Evolutionary conservation across 1,140 invertebrate species (phyloP), one percentile per base, ranked within the genome.

Genomic region (Gryon sp.): DNA sequence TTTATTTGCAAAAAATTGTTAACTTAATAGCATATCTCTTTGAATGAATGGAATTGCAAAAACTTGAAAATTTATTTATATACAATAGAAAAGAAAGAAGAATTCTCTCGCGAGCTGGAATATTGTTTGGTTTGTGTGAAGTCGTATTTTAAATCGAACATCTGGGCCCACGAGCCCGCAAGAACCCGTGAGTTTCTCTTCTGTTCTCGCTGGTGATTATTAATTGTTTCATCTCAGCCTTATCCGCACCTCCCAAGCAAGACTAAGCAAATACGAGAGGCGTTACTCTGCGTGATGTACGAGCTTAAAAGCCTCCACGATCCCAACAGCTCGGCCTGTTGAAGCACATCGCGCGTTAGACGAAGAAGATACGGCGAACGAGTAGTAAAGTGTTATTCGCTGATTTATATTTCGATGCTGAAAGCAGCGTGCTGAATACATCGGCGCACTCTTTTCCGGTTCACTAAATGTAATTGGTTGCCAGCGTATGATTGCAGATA

Each of bases 201-300:
- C 80, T 81, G 75, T 72, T 57, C 57, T 48, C 20, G 45, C 65
- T 34, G 46, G 50, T 68, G 78, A 84, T 88, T 88, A 88, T 88
- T 88, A 87, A 88, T 87, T 88, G 86, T 87, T 86, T 86, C 85
- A 87, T 86, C 86, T 86, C 81, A 70, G 80, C 83, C 81, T 86
- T 83, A 84, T 84, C 83, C 80, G 83, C 81, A 78, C 83, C 84
- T 83, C 81, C 83, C 80, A 77, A 81, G 82, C 82, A 84, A 84
- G 84, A 86, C 86, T 88, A 87, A 88, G 85, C 86, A 88, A 88
- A 88, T 87, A 88, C 86, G 65, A 81, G 84, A 85, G 86, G 86
- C 85, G 86, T 88, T 83, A 85, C 84, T 82, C 79, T 60, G 66
- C 60, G 80, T 88, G 86, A 88, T 87, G 83, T 88, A 88, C 82